A percentile compares a stretch with the other conserved stretches of the same genome.
These are phyloP conservation scores for Pyrocoelia pectoralis DNA, from an alignment of 2,888 invertebrate species.

Conservation along the genomic window DNA sequence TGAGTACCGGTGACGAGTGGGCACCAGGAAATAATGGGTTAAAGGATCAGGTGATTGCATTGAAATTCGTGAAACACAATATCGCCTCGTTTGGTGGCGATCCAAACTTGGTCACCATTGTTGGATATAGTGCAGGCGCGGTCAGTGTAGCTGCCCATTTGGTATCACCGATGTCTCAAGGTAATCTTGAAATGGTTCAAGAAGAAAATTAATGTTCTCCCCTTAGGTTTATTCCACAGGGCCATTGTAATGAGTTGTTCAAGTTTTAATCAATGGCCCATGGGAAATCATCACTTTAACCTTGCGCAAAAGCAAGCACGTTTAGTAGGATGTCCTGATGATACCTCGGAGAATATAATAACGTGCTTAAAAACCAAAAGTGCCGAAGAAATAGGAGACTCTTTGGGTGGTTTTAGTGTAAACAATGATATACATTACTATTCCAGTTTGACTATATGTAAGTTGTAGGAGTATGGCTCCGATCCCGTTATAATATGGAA, in stretches of 20 bases:
- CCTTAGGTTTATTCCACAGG: constrained; percentile 75
- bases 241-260: constrained; percentile 75
- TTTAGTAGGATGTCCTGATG: constrained; percentile 66
- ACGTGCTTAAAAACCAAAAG: constrained; percentile 67
- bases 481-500: constrained; percentile 65
- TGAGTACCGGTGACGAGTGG: constrained; percentile 69
- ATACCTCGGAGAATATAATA: constrained; percentile 64
- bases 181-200: no score
- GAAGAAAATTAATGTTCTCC: no score
- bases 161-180: constrained; percentile 12
- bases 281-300: constrained; percentile 64
- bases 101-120: constrained; percentile 68
- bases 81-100: constrained; percentile 75
- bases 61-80: constrained; percentile 72
- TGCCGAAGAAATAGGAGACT: constrained; percentile 61
- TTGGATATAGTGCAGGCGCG: constrained; percentile 65
- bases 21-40: constrained; percentile 75
- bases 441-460: neutral
- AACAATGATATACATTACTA: neutral
- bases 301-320: constrained; percentile 70
- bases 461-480: constrained; percentile 62
- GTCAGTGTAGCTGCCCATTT: constrained; percentile 53
- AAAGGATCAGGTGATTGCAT: constrained; percentile 73
- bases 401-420: neutral
- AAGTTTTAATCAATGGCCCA: constrained; percentile 63